Conservation (phyloP, 2,797 vertebrate genomes). For the Phalanger gymnotis region DNA sequence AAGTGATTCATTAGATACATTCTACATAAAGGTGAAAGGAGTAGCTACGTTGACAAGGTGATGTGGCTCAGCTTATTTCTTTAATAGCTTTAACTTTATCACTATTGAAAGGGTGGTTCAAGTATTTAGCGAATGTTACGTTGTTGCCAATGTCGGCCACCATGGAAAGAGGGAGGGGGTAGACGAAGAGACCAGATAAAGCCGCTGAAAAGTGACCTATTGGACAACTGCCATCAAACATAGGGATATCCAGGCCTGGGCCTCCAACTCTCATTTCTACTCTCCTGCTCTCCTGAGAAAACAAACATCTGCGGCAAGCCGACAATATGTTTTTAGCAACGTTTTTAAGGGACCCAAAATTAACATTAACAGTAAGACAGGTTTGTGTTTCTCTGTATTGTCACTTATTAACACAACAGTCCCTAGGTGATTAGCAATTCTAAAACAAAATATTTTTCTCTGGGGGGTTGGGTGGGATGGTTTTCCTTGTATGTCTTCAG, state of each 20-base stretch:
- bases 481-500: background rate
- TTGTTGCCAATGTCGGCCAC: slow-evolving; percentile 66
- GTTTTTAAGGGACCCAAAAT: slow-evolving; percentile 48
- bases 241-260: slow-evolving; percentile 62
- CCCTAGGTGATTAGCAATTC: slow-evolving; percentile 66
- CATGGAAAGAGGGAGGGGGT: slow-evolving; percentile 74
- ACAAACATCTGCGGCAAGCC: slow-evolving; percentile 58
- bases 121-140: slow-evolving; percentile 78
- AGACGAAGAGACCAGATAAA: slow-evolving; percentile 75
- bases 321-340: slow-evolving; percentile 69
- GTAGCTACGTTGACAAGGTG: slow-evolving; percentile 81
- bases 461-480: slow-evolving; percentile 22
- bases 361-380: slow-evolving; percentile 64
- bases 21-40: slow-evolving; percentile 82
- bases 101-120: slow-evolving; percentile 78
- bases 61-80: slow-evolving; percentile 83
- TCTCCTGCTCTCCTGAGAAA: background rate
- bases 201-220: slow-evolving; percentile 71
- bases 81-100: slow-evolving; percentile 83
- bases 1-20: slow-evolving; percentile 77
- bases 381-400: slow-evolving; percentile 73
- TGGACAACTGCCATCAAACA: slow-evolving; percentile 73
- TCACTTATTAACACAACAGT: slow-evolving; percentile 68
- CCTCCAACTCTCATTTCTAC: slow-evolving; percentile 50
- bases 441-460: slow-evolving; percentile 14